phyloP scores from a whole-genome alignment of 2,113 vertebrate species.

The Nothoprocta perdicaria region DNA sequence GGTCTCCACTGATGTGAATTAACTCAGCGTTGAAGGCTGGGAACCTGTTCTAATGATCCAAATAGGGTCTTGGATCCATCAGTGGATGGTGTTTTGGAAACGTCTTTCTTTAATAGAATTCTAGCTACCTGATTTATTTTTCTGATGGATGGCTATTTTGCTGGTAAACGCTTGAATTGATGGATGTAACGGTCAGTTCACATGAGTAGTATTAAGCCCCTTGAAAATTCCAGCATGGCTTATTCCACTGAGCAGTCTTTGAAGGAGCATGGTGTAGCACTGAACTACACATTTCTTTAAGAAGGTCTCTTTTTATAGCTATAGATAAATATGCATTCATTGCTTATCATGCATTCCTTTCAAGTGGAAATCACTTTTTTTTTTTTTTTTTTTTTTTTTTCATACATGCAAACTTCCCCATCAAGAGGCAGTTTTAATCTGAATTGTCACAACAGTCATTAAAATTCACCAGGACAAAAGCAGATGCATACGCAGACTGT shows the following conservation, averaged over 20 bases:
- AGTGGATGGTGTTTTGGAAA: neutral
- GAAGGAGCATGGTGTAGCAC: neutral
- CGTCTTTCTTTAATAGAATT: neutral
- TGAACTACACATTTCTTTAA: neutral
- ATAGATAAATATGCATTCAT: neutral
- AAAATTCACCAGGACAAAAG: neutral
- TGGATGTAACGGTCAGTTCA: neutral
- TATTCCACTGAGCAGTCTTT: neutral
- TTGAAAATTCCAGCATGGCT: neutral
- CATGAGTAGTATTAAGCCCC: accelerated
- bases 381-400: neutral
- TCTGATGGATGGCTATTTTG: neutral
- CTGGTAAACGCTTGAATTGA: neutral
- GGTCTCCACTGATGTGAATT: neutral
- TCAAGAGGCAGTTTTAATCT: neutral
- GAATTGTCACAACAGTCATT: neutral
- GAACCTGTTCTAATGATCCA: neutral
- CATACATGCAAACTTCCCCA: neutral
- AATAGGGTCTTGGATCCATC: no score
- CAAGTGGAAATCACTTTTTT: neutral
- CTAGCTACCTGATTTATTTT: neutral
- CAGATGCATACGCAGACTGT: neutral
- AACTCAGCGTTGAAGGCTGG: neutral
- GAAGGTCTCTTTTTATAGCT: neutral
- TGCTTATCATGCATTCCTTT: neutral